Conservation (phyloP, 2,113 vertebrate species). For the Nycticryphes semicollaris region DNA sequence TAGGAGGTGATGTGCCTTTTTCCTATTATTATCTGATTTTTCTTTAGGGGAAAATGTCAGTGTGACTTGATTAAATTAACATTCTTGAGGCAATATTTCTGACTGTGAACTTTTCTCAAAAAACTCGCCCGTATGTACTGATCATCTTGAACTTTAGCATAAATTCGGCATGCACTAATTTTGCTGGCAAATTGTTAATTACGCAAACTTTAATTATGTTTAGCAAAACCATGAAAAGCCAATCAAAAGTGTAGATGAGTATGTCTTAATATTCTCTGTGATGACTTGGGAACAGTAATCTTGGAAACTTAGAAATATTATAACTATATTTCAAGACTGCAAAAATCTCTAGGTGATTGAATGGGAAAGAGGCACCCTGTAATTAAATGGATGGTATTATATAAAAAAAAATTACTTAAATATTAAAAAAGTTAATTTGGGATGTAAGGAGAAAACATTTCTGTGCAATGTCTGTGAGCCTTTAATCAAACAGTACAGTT, state of each 20-base stretch:
- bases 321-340: not conserved
- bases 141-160: conserved; percentile 25
- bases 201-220: not conserved
- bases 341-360: not conserved
- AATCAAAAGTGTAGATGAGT: not conserved
- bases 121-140: not conserved
- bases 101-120: conserved; percentile 16
- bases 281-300: not conserved
- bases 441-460: not conserved
- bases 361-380: not conserved
- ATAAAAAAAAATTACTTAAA: not conserved
- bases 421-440: not conserved
- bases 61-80: conserved; percentile 56
- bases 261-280: not conserved
- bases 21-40: not conserved
- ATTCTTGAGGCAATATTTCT: not conserved
- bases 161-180: not conserved
- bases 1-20: not conserved
- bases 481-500: not conserved
- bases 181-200: not conserved
- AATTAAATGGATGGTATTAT: not conserved
- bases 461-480: not conserved
- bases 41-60: conserved; percentile 24
- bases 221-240: not conserved
- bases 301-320: not conserved